Percentiles rank a stretch among this genome's conserved stretches.
These are phyloP conservation scores for Pseudococcus jackbeardsleyi DNA, from an alignment of 2,888 invertebrate genomes.

Conservation along the genomic window DNA sequence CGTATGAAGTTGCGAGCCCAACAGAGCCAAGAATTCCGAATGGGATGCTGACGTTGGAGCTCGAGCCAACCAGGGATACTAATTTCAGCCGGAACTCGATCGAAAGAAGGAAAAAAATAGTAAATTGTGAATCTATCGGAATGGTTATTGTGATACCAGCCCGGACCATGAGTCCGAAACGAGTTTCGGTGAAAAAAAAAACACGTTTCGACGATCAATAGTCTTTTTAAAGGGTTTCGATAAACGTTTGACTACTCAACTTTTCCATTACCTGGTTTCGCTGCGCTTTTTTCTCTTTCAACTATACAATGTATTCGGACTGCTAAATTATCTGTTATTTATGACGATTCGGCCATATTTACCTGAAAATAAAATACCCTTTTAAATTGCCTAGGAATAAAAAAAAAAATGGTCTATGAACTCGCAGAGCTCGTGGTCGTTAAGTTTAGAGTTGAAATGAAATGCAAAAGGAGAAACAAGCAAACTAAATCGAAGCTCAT, in stretches of 20 bases:
- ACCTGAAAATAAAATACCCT: neutral
- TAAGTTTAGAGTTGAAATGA: neutral
- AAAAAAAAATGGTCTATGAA: neutral
- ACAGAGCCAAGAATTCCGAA: neutral
- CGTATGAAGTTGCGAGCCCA: conserved; percentile 4
- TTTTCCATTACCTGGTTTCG: neutral
- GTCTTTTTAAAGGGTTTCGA: neutral
- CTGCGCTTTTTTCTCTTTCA: neutral
- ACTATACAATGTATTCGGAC: neutral
- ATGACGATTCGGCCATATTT: neutral
- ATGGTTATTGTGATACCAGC: neutral
- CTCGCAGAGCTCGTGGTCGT: neutral
- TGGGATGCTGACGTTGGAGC: neutral
- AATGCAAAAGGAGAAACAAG: neutral
- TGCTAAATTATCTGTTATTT: neutral
- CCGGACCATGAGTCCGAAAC: neutral
- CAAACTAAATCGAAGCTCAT: conserved; percentile 17
- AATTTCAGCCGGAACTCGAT: neutral
- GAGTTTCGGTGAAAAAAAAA: neutral
- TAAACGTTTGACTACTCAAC: conserved; percentile 4
- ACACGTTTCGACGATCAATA: neutral
- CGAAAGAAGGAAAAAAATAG: neutral
- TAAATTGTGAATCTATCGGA: conserved; percentile 15
- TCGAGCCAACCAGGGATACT: neutral
- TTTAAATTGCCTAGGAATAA: neutral